Base-by-base conservation (phyloP, 2,113 vertebrate genomes). In the Nyctibius bracteatus region DNA sequence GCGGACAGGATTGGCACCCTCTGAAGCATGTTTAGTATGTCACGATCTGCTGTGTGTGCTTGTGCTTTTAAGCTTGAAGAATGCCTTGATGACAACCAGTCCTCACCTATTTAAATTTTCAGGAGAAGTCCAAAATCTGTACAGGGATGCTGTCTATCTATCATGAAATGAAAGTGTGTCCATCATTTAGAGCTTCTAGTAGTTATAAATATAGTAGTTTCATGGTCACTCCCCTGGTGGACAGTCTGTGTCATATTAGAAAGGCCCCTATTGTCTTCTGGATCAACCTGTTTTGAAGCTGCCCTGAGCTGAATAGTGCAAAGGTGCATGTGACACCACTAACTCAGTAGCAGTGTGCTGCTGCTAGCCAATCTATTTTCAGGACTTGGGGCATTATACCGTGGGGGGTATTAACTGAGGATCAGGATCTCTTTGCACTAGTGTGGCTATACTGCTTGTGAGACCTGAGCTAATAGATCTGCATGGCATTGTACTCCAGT, bases 61-160 rank as follows among this genome's bases (percentile, higher is more conserved):
- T 92, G 63, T 91, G 63, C 31, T 92, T 89, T 83, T 67, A 70
- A 88, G n/a, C 72, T 66, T 70, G 66, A 91, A 95, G 93, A 94
- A 87, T 77, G 81, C 55, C 47, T 77, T 88, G 74, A 47, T 59
- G 39, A 59, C 44, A 88, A 30, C 47, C 25, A 27, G 33, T 78
- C 55, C 72, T 95, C 51, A 55, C 15, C 30, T 37, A 25, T 57
- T 73, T 46, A 39, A 14, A 15, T 87, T 86, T 91, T 51, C 81
- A 91, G 73, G 14, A 87, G 17, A 25, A 39, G 23, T 87, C 39
- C 7, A 87, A 61, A 91, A 74, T 78, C 52, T 78, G 9, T 63
- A 33, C 35, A 81, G 66, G 39, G 54, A 24, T 65, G 46, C 39
- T 66, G 2, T 58, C 46, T 59, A 33, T 66, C 37, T 78, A 14